Evolutionary conservation across 1,140 invertebrate genomes (phyloP).

Genomic region (Heliconius congener): DNA sequence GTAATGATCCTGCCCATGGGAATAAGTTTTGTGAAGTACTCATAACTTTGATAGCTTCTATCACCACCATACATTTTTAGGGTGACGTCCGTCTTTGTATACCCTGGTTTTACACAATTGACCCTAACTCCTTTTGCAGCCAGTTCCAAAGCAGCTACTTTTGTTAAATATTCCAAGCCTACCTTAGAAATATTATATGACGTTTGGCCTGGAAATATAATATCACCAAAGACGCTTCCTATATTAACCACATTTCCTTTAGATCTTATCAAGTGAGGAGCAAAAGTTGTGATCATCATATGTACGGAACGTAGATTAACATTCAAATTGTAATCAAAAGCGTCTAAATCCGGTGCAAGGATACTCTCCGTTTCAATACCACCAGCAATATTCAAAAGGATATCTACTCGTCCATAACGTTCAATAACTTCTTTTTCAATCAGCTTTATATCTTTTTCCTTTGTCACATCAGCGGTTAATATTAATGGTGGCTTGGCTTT

Average conservation of each 20-base stretch:
- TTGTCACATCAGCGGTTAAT: constrained; percentile 11
- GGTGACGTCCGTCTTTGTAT: background rate
- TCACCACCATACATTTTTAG: background rate
- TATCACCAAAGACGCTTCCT: constrained; percentile 7
- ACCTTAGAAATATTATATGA: constrained; percentile 18
- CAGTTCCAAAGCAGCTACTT: constrained; percentile 16
- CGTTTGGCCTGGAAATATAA: constrained; percentile 3
- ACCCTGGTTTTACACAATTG: constrained; percentile 16
- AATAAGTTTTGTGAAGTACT: background rate
- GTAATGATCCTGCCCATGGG: constrained; percentile 7
- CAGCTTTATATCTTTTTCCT: constrained; percentile 6
- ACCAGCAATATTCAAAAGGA: constrained; percentile 9
- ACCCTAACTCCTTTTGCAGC: constrained; percentile 17
- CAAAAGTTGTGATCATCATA: constrained; percentile 19
- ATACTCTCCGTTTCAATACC: constrained; percentile 12
- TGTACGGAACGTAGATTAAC: constrained; percentile 14
- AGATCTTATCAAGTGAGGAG: constrained; percentile 3
- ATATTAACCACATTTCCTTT: constrained; percentile 19
- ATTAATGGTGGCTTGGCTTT: background rate
- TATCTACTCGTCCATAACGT: constrained; percentile 8
- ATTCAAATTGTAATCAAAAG: constrained; percentile 15
- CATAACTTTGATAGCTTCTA: background rate
- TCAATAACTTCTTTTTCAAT: constrained; percentile 17
- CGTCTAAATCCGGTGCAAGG: constrained; percentile 1
- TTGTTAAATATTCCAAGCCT: constrained; percentile 21